phyloP scores from a whole-genome alignment of 2,888 invertebrate genomes.

The Allophyes oxyacanthae region DNA sequence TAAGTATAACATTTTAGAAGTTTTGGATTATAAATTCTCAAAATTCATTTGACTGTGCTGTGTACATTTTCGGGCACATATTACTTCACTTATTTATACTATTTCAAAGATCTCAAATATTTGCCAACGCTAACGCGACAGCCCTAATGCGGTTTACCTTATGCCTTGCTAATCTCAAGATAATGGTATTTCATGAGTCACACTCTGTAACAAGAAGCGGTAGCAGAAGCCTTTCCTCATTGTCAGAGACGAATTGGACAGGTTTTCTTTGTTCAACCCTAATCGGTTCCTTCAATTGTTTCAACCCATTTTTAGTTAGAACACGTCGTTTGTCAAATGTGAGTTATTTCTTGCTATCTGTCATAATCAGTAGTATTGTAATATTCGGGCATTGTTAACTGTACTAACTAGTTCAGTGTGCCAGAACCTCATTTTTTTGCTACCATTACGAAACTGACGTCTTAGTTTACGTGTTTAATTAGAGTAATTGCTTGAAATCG shows the following conservation, averaged over 20 bases:
- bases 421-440: conserved; percentile 45
- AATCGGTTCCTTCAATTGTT: conserved; percentile 39
- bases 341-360: conserved; percentile 49
- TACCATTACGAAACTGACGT: conserved; percentile 47
- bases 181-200: conserved; percentile 50
- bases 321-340: conserved; percentile 46
- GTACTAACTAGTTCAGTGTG: conserved; percentile 51
- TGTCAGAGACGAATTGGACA: conserved; percentile 23
- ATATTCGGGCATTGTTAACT: conserved; percentile 47
- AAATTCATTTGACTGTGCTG: too few relatives aligned
- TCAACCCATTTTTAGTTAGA: conserved; percentile 43
- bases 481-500: conserved; percentile 46
- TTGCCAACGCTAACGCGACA: not conserved
- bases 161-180: conserved; percentile 41
- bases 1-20: too few relatives aligned
- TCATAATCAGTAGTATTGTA: conserved; percentile 57
- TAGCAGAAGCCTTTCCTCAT: conserved; percentile 29
- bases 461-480: conserved; percentile 56
- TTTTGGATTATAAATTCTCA: too few relatives aligned
- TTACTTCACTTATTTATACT: too few relatives aligned
- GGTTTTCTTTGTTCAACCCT: conserved; percentile 47
- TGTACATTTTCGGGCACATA: too few relatives aligned
- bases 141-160: conserved; percentile 31
- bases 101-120: not conserved
- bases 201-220: conserved; percentile 35